A percentile compares a stretch with the other conserved stretches of the same genome.
Evolutionary conservation across 2,113 vertebrate genomes (phyloP).

Genomic region (Pardalotus punctatus): DNA sequence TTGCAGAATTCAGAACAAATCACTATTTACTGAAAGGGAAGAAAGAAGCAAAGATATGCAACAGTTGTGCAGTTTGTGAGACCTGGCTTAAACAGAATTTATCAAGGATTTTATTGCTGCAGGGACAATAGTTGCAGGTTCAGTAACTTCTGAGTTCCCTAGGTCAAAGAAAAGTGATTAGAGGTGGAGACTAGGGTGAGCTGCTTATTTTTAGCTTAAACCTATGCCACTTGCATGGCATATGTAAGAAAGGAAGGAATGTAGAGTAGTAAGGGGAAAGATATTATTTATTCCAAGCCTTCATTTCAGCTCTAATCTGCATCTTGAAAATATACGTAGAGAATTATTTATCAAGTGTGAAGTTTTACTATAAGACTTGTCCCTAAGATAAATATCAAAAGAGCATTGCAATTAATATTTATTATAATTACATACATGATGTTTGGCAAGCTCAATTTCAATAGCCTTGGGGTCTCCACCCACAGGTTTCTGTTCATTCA

Average conservation of each 20-base stretch:
- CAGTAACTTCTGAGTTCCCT: neutral
- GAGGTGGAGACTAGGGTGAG: neutral
- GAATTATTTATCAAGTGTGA: neutral
- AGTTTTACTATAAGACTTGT: neutral
- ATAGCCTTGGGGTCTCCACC: slow-evolving; percentile 95
- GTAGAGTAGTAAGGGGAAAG: neutral
- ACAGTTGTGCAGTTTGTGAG: neutral
- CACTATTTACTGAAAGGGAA: neutral
- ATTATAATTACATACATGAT: slow-evolving; percentile 84
- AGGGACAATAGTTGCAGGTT: neutral
- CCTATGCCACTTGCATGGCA: neutral
- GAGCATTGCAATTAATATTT: neutral
- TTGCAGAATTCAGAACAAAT: neutral
- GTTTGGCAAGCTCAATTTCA: slow-evolving; percentile 97
- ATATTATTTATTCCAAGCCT: neutral
- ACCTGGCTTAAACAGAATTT: neutral
- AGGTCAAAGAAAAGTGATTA: neutral
- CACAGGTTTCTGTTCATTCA: slow-evolving; percentile 89
- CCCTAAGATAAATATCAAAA: neutral
- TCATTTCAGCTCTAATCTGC: neutral
- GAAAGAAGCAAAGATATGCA: neutral
- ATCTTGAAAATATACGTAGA: neutral
- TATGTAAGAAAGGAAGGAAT: neutral
- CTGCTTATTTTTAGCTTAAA: neutral
- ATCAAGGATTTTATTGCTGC: neutral